A percentile compares a stretch with the other conserved stretches of the same genome.
Conservation (phyloP, 1,140 invertebrate genomes). For the Anastatus disparis region DNA sequence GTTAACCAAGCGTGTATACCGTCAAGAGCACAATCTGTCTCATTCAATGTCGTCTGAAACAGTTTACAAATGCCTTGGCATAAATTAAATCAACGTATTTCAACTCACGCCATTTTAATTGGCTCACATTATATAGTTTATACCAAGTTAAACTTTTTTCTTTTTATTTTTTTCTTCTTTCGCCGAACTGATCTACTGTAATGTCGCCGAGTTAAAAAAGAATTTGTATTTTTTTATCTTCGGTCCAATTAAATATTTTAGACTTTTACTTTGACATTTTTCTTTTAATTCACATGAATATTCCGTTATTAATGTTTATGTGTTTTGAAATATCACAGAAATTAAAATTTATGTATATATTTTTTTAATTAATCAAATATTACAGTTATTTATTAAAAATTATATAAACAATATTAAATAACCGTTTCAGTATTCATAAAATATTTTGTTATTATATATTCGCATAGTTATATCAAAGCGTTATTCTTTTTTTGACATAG, state of each 20-base stretch:
- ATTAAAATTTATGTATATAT: no score
- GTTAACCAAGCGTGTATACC: not conserved
- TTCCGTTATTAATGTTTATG: no score
- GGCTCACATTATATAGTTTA: not conserved
- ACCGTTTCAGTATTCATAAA: no score
- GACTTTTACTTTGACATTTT: not conserved
- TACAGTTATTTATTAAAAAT: no score
- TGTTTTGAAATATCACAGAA: no score
- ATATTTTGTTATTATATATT: no score
- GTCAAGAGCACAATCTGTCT: not conserved
- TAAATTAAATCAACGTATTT: conserved; percentile 25
- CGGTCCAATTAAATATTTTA: not conserved
- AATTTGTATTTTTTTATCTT: conserved; percentile 4
- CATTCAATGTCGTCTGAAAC: conserved; percentile 11
- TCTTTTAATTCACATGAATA: no score
- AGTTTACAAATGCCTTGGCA: conserved; percentile 6
- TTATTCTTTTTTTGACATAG: no score
- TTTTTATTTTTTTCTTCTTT: not conserved
- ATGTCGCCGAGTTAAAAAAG: not conserved
- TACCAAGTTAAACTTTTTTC: not conserved
- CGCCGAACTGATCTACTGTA: not conserved
- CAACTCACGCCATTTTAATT: conserved; percentile 18
- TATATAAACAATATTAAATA: no score
- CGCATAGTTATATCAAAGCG: no score
- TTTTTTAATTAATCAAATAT: no score